phyloP scores from a whole-genome alignment of 2,888 invertebrate species.

The Copidosoma aretas region DNA sequence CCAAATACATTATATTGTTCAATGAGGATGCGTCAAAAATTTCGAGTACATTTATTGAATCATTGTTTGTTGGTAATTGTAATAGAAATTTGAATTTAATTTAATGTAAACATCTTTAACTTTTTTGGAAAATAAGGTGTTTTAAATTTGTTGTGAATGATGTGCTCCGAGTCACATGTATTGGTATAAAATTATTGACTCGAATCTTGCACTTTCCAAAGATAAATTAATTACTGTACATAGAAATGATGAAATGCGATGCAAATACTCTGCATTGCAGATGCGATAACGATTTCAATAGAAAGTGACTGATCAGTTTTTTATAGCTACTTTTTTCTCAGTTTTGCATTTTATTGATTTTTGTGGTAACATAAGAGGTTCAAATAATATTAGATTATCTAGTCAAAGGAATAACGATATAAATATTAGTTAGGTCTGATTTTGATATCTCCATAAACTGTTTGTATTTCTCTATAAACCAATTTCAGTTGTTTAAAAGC shows the following conservation, averaged over 20 bases:
- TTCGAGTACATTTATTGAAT: background rate
- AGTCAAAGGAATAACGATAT: slow-evolving; percentile 33
- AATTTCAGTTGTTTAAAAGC: slow-evolving; percentile 18
- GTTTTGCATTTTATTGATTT: slow-evolving; percentile 15
- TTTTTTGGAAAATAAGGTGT: slow-evolving; percentile 11
- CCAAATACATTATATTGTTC: slow-evolving; percentile 27
- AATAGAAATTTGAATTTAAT: slow-evolving; percentile 1
- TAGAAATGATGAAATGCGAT: slow-evolving; percentile 33
- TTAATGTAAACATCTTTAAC: background rate
- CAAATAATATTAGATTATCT: slow-evolving; percentile 33
- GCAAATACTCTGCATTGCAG: slow-evolving; percentile 28
- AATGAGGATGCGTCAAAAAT: slow-evolving; percentile 9
- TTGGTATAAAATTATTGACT: slow-evolving; percentile 43
- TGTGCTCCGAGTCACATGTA: slow-evolving; percentile 27
- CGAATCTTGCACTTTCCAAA: slow-evolving; percentile 44
- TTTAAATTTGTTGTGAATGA: slow-evolving; percentile 14
- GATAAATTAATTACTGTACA: slow-evolving; percentile 43
- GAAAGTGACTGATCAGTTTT: slow-evolving; percentile 23
- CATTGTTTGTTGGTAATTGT: background rate
- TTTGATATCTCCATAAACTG: slow-evolving; percentile 30
- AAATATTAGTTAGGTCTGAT: slow-evolving; percentile 31
- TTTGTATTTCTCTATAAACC: slow-evolving; percentile 26
- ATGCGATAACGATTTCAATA: slow-evolving; percentile 8
- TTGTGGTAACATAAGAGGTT: slow-evolving; percentile 47
- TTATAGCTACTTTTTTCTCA: slow-evolving; percentile 19